Evolutionary conservation across 1,140 invertebrate genomes (phyloP), one percentile per base, ranked within the genome.

Genomic region (Lepidotrigona ventralis): DNA sequence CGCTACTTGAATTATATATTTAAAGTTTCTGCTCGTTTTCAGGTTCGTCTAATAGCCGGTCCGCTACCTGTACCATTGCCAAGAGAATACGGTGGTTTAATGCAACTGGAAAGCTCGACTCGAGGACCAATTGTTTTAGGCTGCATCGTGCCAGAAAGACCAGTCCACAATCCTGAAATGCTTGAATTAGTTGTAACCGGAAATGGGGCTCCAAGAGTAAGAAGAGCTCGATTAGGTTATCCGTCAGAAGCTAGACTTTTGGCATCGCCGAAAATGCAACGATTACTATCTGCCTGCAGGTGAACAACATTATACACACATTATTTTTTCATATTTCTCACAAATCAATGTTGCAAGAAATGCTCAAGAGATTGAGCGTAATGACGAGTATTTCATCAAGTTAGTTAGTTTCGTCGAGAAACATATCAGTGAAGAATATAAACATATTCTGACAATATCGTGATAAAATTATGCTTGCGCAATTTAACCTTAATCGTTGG

Each of bases 121-220:
- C 92, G 92, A 33, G 93, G 93, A 39, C 91, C 93, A 33, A 94
- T 94, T 76, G 93, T 94, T 23, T 88, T 94, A 51, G 93, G 93
- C n/a, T 94, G 93, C 78, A 90, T 94, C 73, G 92, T 94, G 68
- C 93, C 93, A 73, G 93, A 94, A 87, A 92, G 92, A 87, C 93
- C 93, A 66, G 93, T 93, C 56, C 93, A 93, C 71, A 93, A 93
- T 90, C 93, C 93, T 68, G 93, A 94, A 90, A 94, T 94, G 93
- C 90, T 94, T 1, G 93, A 94, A 80, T 90, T 94, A 15, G 91
- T 94, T 51, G 93, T 94, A 33, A 91, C 93, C 74, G 93, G 93
- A 85, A 93, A 86, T 75, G 92, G 93, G 78, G 93, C 93, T 68
- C 93, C 93, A 21, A 90, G 93, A 84, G 93, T 94, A 58, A 91